Percentiles rank a stretch among this genome's conserved stretches.
These are phyloP conservation scores for Puntigrus tetrazona DNA, from an alignment of 2,113 vertebrate genomes.

Conservation along the genomic window DNA sequence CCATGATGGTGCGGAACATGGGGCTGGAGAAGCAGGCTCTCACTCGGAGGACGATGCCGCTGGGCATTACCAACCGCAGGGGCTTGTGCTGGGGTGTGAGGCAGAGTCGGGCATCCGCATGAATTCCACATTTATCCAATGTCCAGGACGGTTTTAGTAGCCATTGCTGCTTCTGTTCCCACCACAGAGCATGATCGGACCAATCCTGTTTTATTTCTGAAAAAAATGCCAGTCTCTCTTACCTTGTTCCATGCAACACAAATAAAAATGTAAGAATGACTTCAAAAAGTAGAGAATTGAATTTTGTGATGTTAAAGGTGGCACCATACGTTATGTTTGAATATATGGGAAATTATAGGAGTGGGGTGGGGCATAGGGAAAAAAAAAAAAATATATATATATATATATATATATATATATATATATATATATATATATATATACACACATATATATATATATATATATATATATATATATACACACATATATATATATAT, in stretches of 20 bases:
- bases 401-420: too few species aligned
- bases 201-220: slow-evolving; percentile 75
- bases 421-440: too few species aligned
- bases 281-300: background rate
- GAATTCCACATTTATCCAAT: slow-evolving; percentile 78
- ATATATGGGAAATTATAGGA: background rate
- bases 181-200: slow-evolving; percentile 82
- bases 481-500: too few species aligned
- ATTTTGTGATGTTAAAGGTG: background rate
- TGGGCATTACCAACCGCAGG: slow-evolving; percentile 71
- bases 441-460: too few species aligned
- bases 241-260: background rate
- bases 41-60: slow-evolving; percentile 63
- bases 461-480: too few species aligned
- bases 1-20: slow-evolving; percentile 70
- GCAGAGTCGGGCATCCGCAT: slow-evolving; percentile 75
- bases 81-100: slow-evolving; percentile 77
- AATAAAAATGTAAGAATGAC: background rate
- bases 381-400: too few species aligned
- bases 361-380: background rate
- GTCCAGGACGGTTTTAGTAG: slow-evolving; percentile 78
- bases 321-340: background rate
- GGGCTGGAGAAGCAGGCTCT: slow-evolving; percentile 74
- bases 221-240: background rate
- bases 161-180: slow-evolving; percentile 82